These are phyloP conservation scores for Sander vitreus DNA, from an alignment of 2,113 vertebrate genomes.

Conservation along the genomic window DNA sequence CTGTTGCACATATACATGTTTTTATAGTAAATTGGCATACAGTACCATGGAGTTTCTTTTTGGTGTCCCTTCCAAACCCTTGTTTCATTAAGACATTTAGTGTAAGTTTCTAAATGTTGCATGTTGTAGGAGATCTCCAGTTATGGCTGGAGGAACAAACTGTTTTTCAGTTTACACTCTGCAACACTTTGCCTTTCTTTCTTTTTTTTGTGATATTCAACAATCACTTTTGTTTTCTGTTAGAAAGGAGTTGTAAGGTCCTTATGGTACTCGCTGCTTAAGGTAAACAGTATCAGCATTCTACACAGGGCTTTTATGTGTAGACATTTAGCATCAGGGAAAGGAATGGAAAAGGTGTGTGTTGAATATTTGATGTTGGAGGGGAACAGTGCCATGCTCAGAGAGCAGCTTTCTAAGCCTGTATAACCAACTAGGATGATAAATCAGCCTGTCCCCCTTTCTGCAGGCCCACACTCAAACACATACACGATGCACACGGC, in stretches of 20 bases:
- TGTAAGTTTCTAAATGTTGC: constrained; percentile 7
- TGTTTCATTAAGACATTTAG: neutral
- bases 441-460: constrained; percentile 54
- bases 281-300: constrained; percentile 59
- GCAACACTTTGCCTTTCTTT: neutral
- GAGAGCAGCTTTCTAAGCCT: constrained; percentile 49
- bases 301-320: constrained; percentile 7
- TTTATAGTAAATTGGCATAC: neutral
- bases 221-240: constrained; percentile 27
- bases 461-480: constrained; percentile 27
- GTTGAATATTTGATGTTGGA: constrained; percentile 79
- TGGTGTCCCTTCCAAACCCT: neutral
- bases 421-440: constrained; percentile 56
- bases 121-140: neutral
- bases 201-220: constrained; percentile 5
- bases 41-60: neutral
- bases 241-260: constrained; percentile 9
- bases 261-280: neutral
- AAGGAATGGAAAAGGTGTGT: constrained; percentile 49
- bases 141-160: neutral
- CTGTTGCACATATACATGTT: too few relatives aligned
- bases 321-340: constrained; percentile 28
- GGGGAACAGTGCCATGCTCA: constrained; percentile 42
- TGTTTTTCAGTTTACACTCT: neutral
- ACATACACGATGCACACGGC: neutral